Base-by-base conservation (phyloP, 1,140 invertebrate genomes). In the Dysdera silvatica region DNA sequence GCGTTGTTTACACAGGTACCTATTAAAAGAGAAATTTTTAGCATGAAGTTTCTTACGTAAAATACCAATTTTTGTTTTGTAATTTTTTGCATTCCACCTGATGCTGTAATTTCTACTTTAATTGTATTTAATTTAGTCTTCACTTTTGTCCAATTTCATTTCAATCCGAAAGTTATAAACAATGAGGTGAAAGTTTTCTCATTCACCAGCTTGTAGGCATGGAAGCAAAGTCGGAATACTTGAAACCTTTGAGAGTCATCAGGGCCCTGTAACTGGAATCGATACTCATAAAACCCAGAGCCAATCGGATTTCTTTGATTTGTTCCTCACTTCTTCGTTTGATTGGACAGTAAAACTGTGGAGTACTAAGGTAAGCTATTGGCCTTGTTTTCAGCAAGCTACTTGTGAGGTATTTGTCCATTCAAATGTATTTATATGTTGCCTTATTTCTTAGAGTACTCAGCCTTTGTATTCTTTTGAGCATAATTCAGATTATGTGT, bases 271-370 rank as follows among this genome's bases (percentile, higher is more conserved):
- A 2, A 97, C 93, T 3, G 89, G 89, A 28, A 85, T 98, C 45
- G 86, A 90, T 69, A 87, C 89, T 37, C 91, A 98, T 74, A 80
- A 84, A 66, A 85, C 89, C 47, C 84, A 88, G 70, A 91, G 89
- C 7, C 85, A 87, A 40, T 85, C 94, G 48, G 94, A 98, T 79
- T 96, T 97, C 74, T 92, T 91, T 0, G 91, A 98, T 76, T 83
- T 98, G 48, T 98, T 96, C 79, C 81, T 99, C 10, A 96, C 93
- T 14, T 93, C 93, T 8, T 97, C 94, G 20, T 89, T 98, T 73
- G 96, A 99, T 78, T 99, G 95, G 95, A 97, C 93, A 41, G 87
- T 98, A 47, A 98, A 98, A 76, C 80, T 99, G 4, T 99, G 95
- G 95, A 95, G 88, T 74, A 80, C 91, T 10, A 97, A 95, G 81